Conservation (phyloP, 2,797 vertebrate species). For the Luscinia megarhynchos region DNA sequence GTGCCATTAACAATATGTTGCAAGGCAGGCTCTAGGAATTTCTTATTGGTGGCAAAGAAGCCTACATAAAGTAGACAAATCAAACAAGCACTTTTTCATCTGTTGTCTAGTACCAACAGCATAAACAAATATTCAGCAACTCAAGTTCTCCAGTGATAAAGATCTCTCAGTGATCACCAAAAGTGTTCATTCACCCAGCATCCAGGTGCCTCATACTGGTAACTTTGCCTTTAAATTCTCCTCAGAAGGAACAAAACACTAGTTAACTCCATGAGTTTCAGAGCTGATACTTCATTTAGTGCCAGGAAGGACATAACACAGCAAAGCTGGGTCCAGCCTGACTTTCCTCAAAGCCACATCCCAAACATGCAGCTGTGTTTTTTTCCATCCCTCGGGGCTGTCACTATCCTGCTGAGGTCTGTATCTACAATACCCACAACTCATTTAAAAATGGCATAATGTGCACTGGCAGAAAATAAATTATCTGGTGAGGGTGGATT, state of each 20-base stretch:
- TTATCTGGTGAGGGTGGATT: background rate
- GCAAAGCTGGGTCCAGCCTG: background rate
- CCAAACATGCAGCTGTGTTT: background rate
- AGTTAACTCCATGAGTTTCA: background rate
- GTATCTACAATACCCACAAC: background rate
- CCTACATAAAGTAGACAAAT: background rate
- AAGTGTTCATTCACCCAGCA: background rate
- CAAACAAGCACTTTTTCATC: background rate
- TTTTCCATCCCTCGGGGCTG: background rate
- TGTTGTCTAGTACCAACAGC: background rate
- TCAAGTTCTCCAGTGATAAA: background rate
- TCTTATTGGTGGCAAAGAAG: background rate
- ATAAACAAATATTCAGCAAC: background rate
- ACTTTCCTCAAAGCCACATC: background rate
- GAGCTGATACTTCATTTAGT: background rate
- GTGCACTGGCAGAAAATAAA: background rate
- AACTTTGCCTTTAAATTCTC: background rate
- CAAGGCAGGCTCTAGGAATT: background rate
- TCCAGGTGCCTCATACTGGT: background rate
- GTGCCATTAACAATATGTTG: background rate
- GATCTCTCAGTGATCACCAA: background rate
- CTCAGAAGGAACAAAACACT: background rate
- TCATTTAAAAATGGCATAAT: background rate
- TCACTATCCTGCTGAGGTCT: background rate
- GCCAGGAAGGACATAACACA: background rate